Percentiles rank a stretch among this genome's conserved stretches.
These are phyloP conservation scores for Drosophila trapezifrons DNA, from an alignment of 1,140 invertebrate genomes.

Conservation along the genomic window DNA sequence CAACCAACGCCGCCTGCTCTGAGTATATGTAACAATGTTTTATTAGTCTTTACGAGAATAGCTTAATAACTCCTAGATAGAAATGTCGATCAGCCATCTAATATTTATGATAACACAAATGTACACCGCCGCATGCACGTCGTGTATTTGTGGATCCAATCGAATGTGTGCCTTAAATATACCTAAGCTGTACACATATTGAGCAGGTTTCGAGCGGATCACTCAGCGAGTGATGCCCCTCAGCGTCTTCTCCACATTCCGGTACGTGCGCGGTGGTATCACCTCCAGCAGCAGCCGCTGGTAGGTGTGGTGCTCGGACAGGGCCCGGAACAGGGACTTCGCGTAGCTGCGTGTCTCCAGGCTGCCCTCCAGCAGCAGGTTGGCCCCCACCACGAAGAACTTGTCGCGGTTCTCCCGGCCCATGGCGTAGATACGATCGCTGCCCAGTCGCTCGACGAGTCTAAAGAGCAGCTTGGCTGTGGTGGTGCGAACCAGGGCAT, in stretches of 20 bases:
- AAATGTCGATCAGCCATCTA: conserved; percentile 11
- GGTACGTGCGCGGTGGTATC: conserved; percentile 87
- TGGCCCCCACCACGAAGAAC: conserved; percentile 91
- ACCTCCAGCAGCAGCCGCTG: conserved; percentile 88
- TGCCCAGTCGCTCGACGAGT: conserved; percentile 89
- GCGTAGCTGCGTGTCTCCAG: conserved; percentile 92
- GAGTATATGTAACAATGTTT: conserved; percentile 25
- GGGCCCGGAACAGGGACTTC: conserved; percentile 87
- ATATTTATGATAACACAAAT: neutral
- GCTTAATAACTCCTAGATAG: conserved; percentile 18
- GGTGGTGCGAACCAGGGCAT: conserved; percentile 92
- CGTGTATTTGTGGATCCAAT: conserved; percentile 4
- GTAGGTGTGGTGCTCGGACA: conserved; percentile 88
- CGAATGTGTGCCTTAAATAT: conserved; percentile 3
- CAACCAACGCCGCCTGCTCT: conserved; percentile 42
- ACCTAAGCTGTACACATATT: conserved; percentile 27
- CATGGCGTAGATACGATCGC: conserved; percentile 89
- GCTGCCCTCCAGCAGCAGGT: conserved; percentile 93
- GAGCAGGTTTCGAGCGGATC: neutral
- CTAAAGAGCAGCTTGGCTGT: conserved; percentile 91
- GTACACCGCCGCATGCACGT: neutral
- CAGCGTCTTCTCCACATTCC: conserved; percentile 89
- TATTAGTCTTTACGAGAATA: conserved; percentile 36
- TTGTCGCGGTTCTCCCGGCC: conserved; percentile 92
- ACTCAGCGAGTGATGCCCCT: conserved; percentile 66